Percentiles rank a stretch among this genome's conserved stretches.
Conservation (phyloP, 1,140 invertebrate species). For the Drosophila miranda region DNA sequence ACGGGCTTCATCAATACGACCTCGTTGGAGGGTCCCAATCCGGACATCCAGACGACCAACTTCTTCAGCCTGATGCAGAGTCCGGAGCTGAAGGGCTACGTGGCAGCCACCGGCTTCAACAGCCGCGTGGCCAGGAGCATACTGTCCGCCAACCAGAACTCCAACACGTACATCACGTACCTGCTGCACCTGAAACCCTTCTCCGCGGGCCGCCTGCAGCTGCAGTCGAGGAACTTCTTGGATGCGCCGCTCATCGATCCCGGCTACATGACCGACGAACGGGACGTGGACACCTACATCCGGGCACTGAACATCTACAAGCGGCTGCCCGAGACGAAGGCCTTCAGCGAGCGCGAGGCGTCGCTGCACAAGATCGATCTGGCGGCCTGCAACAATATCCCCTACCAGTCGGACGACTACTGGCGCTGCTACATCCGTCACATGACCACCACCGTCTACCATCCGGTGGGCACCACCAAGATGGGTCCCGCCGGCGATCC, state of each 20-base stretch:
- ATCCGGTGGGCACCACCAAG: slow-evolving; percentile 89
- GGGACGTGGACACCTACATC: slow-evolving; percentile 88
- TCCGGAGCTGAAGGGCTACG: slow-evolving; percentile 70
- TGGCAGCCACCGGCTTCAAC: slow-evolving; percentile 82
- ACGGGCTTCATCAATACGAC: slow-evolving; percentile 82
- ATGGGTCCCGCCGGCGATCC: slow-evolving; percentile 88
- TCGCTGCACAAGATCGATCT: slow-evolving; percentile 82
- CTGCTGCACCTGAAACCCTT: slow-evolving; percentile 84
- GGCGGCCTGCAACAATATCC: slow-evolving; percentile 77
- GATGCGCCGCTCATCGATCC: slow-evolving; percentile 90
- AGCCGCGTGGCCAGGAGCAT: slow-evolving; percentile 82
- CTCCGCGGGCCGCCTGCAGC: slow-evolving; percentile 82
- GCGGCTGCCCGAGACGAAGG: slow-evolving; percentile 83
- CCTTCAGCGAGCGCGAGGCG: slow-evolving; percentile 83
- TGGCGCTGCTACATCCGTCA: slow-evolving; percentile 87
- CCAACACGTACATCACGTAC: slow-evolving; percentile 83
- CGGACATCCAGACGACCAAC: slow-evolving; percentile 81
- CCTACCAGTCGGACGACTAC: slow-evolving; percentile 84
- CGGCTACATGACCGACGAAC: slow-evolving; percentile 89
- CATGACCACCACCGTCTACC: slow-evolving; percentile 86
- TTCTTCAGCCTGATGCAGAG: slow-evolving; percentile 79
- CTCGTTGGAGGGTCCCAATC: slow-evolving; percentile 73
- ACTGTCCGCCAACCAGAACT: slow-evolving; percentile 80
- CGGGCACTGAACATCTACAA: slow-evolving; percentile 86
- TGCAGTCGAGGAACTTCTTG: slow-evolving; percentile 76